These are phyloP conservation scores for Eurypyga helias DNA, from an alignment of 2,113 vertebrate species.

Conservation along the genomic window DNA sequence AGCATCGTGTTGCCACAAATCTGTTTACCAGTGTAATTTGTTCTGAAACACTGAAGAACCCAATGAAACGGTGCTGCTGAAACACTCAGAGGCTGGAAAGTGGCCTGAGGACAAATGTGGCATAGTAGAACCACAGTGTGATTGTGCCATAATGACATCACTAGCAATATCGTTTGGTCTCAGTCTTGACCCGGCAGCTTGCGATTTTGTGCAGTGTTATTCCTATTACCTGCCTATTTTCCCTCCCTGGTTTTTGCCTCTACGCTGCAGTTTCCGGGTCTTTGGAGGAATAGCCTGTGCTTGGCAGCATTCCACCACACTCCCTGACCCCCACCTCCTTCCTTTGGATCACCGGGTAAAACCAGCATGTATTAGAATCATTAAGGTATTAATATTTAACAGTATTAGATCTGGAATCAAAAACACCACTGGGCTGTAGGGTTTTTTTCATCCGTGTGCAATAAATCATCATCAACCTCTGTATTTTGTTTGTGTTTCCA, in stretches of 20 bases:
- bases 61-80: not conserved
- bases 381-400: slow-evolving; percentile 55
- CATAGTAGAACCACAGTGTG: not conserved
- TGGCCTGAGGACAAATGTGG: not conserved
- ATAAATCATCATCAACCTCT: slow-evolving; percentile 58
- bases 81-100: not conserved
- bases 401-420: slow-evolving; percentile 5
- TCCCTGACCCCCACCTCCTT: not conserved
- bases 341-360: not conserved
- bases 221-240: not conserved
- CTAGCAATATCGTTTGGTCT: not conserved
- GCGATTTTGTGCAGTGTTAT: not conserved
- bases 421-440: not conserved
- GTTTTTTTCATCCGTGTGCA: not conserved
- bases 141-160: not conserved
- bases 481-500: slow-evolving; percentile 39
- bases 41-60: not conserved
- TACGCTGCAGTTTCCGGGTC: not conserved
- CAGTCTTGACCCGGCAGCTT: not conserved
- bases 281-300: not conserved
- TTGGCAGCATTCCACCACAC: not conserved
- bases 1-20: not conserved
- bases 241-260: not conserved
- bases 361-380: slow-evolving; percentile 14
- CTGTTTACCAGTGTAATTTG: not conserved